Percentiles rank a stretch among this genome's conserved stretches.
These are phyloP conservation scores for Poliocrania exsul DNA, from an alignment of 2,797 vertebrate species.

Conservation along the genomic window DNA sequence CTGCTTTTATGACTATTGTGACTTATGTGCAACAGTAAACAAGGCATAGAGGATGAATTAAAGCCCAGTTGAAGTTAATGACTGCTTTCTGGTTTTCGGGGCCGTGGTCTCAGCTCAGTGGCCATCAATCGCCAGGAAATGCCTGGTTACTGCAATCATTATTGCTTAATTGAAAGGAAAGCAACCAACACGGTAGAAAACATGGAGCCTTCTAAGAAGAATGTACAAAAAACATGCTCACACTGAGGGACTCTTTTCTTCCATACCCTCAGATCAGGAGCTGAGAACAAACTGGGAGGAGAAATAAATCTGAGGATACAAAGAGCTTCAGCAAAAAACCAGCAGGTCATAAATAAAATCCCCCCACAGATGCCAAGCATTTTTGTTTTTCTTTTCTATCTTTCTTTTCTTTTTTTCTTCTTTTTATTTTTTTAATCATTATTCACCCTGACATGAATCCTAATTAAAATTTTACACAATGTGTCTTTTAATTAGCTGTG, in stretches of 20 bases:
- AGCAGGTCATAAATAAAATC: conserved; percentile 59
- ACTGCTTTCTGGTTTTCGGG: background rate
- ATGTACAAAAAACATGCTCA: background rate
- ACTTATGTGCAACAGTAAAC: background rate
- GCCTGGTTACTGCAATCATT: background rate
- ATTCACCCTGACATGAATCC: conserved; percentile 71
- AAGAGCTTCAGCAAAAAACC: conserved; percentile 40
- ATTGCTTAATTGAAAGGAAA: conserved; percentile 18
- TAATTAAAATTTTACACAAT: conserved; percentile 81
- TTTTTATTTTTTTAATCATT: background rate
- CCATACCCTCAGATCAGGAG: background rate
- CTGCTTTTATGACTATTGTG: background rate
- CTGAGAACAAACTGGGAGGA: conserved; percentile 29
- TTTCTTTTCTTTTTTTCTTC: background rate
- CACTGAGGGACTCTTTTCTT: background rate
- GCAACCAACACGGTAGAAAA: conserved; percentile 1
- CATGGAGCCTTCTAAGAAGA: background rate
- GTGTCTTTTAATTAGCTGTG: conserved; percentile 78
- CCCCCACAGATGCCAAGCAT: background rate
- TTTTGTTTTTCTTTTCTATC: conserved; percentile 16
- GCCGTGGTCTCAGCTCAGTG: background rate
- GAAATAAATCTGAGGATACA: conserved; percentile 54
- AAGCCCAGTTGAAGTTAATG: background rate
- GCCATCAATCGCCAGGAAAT: conserved; percentile 15
- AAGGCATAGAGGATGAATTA: background rate